Base-by-base conservation (phyloP, 2,797 vertebrate genomes). In the Notolabrus celidotus region DNA sequence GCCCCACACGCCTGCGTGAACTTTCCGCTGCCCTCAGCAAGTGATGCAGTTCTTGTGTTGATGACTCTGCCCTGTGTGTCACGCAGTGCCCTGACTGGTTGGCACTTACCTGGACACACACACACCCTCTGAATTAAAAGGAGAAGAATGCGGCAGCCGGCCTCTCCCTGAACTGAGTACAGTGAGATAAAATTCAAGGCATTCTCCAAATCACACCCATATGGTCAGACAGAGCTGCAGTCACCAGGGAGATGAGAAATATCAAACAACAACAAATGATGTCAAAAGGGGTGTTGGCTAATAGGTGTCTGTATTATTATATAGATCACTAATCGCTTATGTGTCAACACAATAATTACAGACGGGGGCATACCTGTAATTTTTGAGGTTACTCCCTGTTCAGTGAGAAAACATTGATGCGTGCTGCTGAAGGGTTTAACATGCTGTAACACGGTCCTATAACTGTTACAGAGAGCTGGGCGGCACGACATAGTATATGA, bases 21-120 rank as follows among this genome's bases (percentile, higher is more conserved):
- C 46, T 70, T 82, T 83, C 67, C 82, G 70, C 71, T 38, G 66
- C 54, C 23, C 14, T 41, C 16, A 51, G 19, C 78, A 67, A 53
- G 65, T 11, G 64, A 62, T 77, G 75, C 50, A 11, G 61, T 45
- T n/a, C n/a, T n/a, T n/a, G 39, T 22, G 17, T 29, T 54, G 73
- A 51, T 57, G 58, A 69, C 74, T 71, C 49, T 49, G 42, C 45
- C 63, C 65, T 38, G 60, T 42, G 77, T 66, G 86, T 86, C 74
- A 84, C 10, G 25, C 60, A 43, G 45, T 19, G 15, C 54, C 14
- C 56, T 31, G 36, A 80, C 79, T 68, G 80, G 57, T 61, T 42
- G 52, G 23, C 61, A 79, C 45, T 72, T 86, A 90, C 83, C 77
- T 89, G 86, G 88, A 88, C 86, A 89, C 84, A 87, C 84, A 87